A percentile compares a stretch with the other conserved stretches of the same genome.
Evolutionary conservation across 2,888 invertebrate species (phyloP).

Genomic region (Laspeyria flexula): DNA sequence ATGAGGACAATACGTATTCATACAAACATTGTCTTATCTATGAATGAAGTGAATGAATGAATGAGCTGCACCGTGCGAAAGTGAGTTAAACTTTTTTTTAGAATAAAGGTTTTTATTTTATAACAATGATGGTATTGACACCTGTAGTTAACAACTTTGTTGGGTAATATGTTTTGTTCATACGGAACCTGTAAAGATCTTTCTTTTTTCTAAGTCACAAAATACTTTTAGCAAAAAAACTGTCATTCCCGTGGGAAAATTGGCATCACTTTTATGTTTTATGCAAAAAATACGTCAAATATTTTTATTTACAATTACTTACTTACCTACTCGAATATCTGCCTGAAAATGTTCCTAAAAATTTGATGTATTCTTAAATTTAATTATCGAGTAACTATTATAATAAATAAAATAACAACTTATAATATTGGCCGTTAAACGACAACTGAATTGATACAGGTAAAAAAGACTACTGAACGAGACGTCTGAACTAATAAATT

Average conservation of each 20-base stretch:
- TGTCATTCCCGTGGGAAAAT: constrained; percentile 44
- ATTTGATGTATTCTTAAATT: too few relatives aligned
- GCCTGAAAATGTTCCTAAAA: too few relatives aligned
- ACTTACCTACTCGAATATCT: too few relatives aligned
- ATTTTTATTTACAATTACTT: too few relatives aligned
- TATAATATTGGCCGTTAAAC: too few relatives aligned
- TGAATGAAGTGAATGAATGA: constrained; percentile 28
- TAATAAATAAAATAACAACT: too few relatives aligned
- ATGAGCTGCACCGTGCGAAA: constrained; percentile 26
- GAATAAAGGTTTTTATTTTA: constrained; percentile 25
- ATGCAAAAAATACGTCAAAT: not conserved
- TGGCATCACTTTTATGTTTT: not conserved
- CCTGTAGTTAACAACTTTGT: constrained; percentile 39
- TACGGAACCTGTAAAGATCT: constrained; percentile 27
- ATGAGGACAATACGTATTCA: constrained; percentile 30
- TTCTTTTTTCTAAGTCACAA: constrained; percentile 16
- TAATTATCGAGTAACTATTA: too few relatives aligned
- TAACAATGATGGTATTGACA: constrained; percentile 41
- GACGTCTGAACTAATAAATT: too few relatives aligned
- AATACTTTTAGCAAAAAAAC: constrained; percentile 22
- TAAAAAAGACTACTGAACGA: too few relatives aligned
- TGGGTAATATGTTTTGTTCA: constrained; percentile 37
- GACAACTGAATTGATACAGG: too few relatives aligned
- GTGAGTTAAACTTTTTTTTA: constrained; percentile 20
- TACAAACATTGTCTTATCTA: constrained; percentile 32